Conservation (phyloP, 1,140 invertebrate species). For the Drosophila repleta region DNA sequence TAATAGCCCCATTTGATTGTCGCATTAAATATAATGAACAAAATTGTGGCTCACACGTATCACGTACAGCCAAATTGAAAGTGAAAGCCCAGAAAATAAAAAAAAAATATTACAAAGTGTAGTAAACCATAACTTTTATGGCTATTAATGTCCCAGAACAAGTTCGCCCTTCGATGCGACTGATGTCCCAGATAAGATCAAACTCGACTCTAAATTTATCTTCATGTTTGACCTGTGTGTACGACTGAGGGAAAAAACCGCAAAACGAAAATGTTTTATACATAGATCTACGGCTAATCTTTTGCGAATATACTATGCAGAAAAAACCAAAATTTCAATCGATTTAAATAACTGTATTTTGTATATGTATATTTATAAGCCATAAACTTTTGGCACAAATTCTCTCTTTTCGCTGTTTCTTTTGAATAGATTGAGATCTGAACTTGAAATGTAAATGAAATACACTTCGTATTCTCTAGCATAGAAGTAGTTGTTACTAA, state of each 20-base stretch:
- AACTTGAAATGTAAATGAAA: constrained; percentile 17
- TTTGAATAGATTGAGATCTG: neutral
- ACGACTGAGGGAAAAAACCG: neutral
- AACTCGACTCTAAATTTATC: neutral
- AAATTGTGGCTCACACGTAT: constrained; percentile 46
- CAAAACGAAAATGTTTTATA: constrained; percentile 2
- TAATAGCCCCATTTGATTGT: constrained; percentile 12
- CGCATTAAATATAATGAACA: constrained; percentile 62
- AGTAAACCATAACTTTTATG: too few relatives aligned
- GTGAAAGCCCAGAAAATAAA: constrained; percentile 46
- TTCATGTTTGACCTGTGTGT: neutral
- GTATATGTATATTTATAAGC: too few relatives aligned
- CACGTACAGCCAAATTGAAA: constrained; percentile 36
- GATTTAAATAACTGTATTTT: constrained; percentile 14
- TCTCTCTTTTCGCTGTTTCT: too few relatives aligned
- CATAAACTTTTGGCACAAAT: too few relatives aligned
- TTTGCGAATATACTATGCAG: too few relatives aligned
- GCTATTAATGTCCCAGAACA: neutral
- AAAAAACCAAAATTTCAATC: neutral
- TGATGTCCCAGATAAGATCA: constrained; percentile 9
- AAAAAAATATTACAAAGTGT: neutral
- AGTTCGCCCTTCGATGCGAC: neutral
- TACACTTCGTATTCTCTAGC: neutral
- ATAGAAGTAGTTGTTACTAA: neutral
- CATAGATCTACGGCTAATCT: too few relatives aligned